phyloP scores from a whole-genome alignment of 2,113 vertebrate genomes.

The Elephas maximus region DNA sequence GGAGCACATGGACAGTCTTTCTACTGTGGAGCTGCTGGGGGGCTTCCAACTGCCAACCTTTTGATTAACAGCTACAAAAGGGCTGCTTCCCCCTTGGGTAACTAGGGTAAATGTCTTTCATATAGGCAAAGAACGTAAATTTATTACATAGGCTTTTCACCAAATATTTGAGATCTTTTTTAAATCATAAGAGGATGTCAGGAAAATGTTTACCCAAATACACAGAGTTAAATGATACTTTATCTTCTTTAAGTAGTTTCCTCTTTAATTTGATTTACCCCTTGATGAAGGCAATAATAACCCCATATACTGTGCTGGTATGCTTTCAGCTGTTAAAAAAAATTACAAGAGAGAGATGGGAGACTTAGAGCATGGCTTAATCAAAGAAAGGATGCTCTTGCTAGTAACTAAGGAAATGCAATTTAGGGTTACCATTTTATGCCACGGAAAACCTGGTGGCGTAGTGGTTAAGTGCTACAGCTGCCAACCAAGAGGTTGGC shows the following conservation, averaged over 20 bases:
- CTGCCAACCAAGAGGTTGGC: too few species aligned
- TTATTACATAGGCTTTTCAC: neutral
- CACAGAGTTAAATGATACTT: neutral
- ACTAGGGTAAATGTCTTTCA: slow-evolving; percentile 22
- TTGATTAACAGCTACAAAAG: too few species aligned
- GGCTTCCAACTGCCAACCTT: too few species aligned
- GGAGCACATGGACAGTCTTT: too few species aligned
- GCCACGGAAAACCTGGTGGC: neutral
- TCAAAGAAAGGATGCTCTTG: neutral
- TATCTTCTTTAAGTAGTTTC: neutral
- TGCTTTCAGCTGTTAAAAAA: neutral
- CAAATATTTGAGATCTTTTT: slow-evolving; percentile 12
- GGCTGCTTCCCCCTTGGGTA: neutral
- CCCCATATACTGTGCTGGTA: neutral
- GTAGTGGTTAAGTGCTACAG: too few species aligned
- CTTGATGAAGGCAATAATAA: neutral
- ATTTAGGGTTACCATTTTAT: neutral
- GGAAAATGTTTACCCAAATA: neutral
- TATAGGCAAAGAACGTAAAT: neutral
- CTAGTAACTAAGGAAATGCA: neutral
- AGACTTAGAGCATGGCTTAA: neutral
- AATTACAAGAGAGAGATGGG: neutral
- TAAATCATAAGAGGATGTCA: neutral
- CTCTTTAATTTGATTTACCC: slow-evolving; percentile 19
- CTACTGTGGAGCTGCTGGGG: too few species aligned